A percentile compares a stretch with the other conserved stretches of the same genome.
phyloP scores from a whole-genome alignment of 2,113 vertebrate genomes.

The Rhynchopsitta pachyrhyncha region DNA sequence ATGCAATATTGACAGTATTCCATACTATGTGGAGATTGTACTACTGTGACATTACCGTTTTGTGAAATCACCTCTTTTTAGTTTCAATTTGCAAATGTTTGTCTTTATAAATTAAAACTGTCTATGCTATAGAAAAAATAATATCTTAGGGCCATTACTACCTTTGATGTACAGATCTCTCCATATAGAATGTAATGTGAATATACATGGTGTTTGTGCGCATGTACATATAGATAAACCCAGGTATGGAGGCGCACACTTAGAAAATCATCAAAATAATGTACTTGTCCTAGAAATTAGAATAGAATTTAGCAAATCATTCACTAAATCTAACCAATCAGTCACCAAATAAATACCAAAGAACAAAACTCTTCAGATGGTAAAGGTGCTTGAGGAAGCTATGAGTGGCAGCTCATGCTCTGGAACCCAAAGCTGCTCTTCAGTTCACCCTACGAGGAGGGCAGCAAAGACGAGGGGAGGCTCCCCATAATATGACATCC shows the following conservation, averaged over 20 bases:
- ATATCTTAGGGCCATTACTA: not conserved
- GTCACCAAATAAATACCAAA: not conserved
- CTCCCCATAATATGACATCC: rapidly evolving
- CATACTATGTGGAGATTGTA: not conserved
- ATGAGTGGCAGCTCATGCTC: rapidly evolving
- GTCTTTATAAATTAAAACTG: not conserved
- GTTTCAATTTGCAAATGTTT: not conserved
- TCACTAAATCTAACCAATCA: not conserved
- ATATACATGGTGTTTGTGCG: rapidly evolving
- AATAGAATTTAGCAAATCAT: not conserved
- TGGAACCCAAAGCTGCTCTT: not conserved
- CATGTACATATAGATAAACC: not conserved
- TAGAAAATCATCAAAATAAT: not conserved
- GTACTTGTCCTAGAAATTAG: not conserved
- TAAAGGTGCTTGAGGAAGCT: not conserved
- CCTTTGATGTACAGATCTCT: not conserved
- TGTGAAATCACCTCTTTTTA: not conserved
- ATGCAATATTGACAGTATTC: not conserved
- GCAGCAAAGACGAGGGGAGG: not conserved
- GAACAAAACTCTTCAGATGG: not conserved
- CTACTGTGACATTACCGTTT: not conserved
- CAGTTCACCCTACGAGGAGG: not conserved
- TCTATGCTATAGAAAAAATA: rapidly evolving
- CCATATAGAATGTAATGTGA: not conserved
- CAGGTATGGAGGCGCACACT: not conserved